Evolutionary conservation across 1,140 invertebrate genomes (phyloP).

Genomic region (Danaus plexippus): DNA sequence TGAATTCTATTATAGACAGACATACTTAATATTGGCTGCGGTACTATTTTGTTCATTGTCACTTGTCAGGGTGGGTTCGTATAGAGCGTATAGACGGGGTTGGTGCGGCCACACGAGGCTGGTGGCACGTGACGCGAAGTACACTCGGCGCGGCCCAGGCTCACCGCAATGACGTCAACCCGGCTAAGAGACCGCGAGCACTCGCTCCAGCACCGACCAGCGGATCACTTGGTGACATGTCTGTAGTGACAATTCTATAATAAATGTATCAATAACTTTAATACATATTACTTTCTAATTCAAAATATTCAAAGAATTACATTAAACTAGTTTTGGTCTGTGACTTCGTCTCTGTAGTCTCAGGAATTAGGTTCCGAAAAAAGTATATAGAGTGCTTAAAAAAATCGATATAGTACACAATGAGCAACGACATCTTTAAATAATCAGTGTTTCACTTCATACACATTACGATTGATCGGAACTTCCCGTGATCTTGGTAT

Average conservation of each 20-base stretch:
- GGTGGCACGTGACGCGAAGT: conserved; percentile 42
- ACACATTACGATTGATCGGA: too few species aligned
- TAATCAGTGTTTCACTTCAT: too few species aligned
- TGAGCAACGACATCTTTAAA: too few species aligned
- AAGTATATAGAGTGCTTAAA: too few species aligned
- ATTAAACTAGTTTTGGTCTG: conserved; percentile 15
- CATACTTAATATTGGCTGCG: not conserved
- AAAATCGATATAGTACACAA: too few species aligned
- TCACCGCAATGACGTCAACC: conserved; percentile 11
- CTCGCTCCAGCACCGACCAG: conserved; percentile 21
- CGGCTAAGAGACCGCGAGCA: conserved; percentile 28
- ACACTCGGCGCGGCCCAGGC: conserved; percentile 35
- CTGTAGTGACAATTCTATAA: conserved; percentile 1
- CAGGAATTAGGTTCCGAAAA: too few species aligned
- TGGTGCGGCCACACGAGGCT: conserved; percentile 35
- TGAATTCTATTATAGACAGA: conserved; percentile 1
- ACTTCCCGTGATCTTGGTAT: too few species aligned
- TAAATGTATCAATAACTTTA: too few species aligned
- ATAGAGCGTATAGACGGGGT: conserved; percentile 50
- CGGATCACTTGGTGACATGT: conserved; percentile 23
- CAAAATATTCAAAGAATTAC: too few species aligned
- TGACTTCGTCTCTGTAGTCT: too few species aligned
- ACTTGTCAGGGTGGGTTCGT: conserved; percentile 46
- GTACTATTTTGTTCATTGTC: not conserved
- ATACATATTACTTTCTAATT: too few species aligned